These are phyloP conservation scores for Hydrocynus forskahlii DNA, from an alignment of 2,797 vertebrate species.

Conservation along the genomic window DNA sequence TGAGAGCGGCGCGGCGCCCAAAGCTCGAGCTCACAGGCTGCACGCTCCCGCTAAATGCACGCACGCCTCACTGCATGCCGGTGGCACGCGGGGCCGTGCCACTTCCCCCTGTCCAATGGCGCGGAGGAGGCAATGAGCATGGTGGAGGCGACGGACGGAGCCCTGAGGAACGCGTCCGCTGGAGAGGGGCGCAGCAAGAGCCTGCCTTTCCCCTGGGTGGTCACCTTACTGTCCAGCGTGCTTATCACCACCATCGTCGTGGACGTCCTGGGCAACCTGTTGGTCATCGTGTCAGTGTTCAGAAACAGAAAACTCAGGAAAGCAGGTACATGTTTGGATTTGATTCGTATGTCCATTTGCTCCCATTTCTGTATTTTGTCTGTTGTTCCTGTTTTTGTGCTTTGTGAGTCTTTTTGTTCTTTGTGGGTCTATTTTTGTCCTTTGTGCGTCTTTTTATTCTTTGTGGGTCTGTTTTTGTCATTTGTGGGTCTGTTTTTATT, in stretches of 20 bases:
- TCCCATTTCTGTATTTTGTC: too few species aligned
- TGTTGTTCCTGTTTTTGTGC: too few species aligned
- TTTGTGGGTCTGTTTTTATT: too few species aligned
- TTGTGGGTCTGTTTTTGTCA: too few species aligned
- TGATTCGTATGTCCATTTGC: not conserved
- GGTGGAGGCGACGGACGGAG: slow-evolving; percentile 55
- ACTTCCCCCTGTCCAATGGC: slow-evolving; percentile 69
- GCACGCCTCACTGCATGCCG: slow-evolving; percentile 52
- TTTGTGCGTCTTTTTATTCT: too few species aligned
- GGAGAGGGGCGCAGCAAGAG: slow-evolving; percentile 61
- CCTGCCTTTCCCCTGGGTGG: slow-evolving; percentile 76
- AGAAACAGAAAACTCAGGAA: slow-evolving; percentile 87
- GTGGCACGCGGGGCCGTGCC: slow-evolving; percentile 67
- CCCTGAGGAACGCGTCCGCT: slow-evolving; percentile 59
- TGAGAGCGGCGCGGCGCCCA: slow-evolving; percentile 7
- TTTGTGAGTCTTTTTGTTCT: too few species aligned
- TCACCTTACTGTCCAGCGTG: slow-evolving; percentile 76
- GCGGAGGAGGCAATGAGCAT: slow-evolving; percentile 65
- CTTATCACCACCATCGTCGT: slow-evolving; percentile 84
- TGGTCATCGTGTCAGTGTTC: slow-evolving; percentile 86
- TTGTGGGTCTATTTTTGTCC: too few species aligned
- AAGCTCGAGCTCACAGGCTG: slow-evolving; percentile 15
- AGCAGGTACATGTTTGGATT: slow-evolving; percentile 69
- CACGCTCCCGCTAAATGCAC: slow-evolving; percentile 36
- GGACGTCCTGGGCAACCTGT: slow-evolving; percentile 83